phyloP scores from a whole-genome alignment of 2,797 vertebrate species.

The Chaenodraco wilsoni region DNA sequence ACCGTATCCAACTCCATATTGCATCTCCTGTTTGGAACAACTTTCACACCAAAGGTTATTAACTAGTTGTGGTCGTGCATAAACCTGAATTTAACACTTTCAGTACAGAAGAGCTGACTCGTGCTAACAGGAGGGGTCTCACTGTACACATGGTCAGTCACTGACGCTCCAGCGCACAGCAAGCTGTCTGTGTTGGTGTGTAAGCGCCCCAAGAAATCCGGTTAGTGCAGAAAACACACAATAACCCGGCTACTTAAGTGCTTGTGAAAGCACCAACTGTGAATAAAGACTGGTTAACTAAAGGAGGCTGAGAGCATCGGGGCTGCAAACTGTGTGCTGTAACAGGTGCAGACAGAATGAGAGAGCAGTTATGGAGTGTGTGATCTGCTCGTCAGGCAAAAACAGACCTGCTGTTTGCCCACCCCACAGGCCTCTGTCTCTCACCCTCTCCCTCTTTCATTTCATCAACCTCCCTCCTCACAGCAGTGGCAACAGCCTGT shows the following conservation, averaged over 20 bases:
- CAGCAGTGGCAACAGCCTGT: conserved; percentile 40
- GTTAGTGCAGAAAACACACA: conserved; percentile 19
- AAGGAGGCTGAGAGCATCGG: conserved; percentile 16
- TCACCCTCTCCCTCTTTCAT: conserved; percentile 36
- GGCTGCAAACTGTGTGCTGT: conserved; percentile 22
- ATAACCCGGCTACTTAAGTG: conserved; percentile 28
- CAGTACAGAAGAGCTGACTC: neutral
- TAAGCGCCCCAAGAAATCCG: conserved; percentile 13
- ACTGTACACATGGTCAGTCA: neutral
- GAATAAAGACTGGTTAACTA: conserved; percentile 37
- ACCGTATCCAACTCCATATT: neutral
- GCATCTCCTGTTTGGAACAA: too few species aligned
- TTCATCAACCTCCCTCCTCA: conserved; percentile 30
- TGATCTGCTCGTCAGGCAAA: conserved; percentile 45
- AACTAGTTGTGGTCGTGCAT: neutral
- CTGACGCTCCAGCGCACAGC: neutral
- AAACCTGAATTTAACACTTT: neutral
- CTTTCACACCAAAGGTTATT: neutral
- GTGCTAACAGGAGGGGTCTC: neutral
- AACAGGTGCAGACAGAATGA: conserved; percentile 54
- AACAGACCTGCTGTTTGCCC: conserved; percentile 62
- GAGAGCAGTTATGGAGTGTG: conserved; percentile 41
- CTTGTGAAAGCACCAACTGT: conserved; percentile 41
- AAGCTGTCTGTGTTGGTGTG: conserved; percentile 15
- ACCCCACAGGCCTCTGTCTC: conserved; percentile 48